Evolutionary conservation across 2,113 vertebrate species (phyloP).

Genomic region (Nothoprocta pentlandii): DNA sequence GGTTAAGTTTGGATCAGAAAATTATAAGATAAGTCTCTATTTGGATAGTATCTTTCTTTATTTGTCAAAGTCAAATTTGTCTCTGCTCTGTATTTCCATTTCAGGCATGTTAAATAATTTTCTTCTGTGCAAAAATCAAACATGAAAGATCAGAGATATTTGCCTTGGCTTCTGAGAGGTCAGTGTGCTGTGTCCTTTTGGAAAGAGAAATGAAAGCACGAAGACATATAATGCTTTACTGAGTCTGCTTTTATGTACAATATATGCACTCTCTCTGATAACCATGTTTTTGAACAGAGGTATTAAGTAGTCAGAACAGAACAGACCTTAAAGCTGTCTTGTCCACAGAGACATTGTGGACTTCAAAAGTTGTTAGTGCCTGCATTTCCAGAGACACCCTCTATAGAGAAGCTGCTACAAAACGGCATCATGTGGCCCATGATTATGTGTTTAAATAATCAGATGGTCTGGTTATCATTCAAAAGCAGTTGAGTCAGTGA

Average conservation of each 20-base stretch:
- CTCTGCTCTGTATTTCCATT: slow-evolving; percentile 5
- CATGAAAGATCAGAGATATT: not conserved
- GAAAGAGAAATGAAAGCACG: slow-evolving; percentile 1
- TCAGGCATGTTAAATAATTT: slow-evolving; percentile 29
- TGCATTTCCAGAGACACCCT: not conserved
- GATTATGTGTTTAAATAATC: not conserved
- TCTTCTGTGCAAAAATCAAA: slow-evolving; percentile 16
- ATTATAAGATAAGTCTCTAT: not conserved
- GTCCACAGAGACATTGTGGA: not conserved
- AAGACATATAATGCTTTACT: not conserved
- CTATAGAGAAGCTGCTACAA: not conserved
- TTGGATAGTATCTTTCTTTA: not conserved
- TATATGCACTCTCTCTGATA: not conserved
- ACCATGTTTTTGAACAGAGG: not conserved
- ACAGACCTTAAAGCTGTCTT: not conserved
- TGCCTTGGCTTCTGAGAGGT: slow-evolving; percentile 20
- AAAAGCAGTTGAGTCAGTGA: not conserved
- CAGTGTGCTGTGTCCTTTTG: not conserved
- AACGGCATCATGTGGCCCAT: not conserved
- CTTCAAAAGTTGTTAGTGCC: not conserved
- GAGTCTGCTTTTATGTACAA: slow-evolving; percentile 8
- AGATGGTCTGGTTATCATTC: not conserved
- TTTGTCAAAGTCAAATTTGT: not conserved
- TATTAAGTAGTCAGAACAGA: slow-evolving; percentile 7
- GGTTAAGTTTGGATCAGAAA: not conserved